phyloP scores from a whole-genome alignment of 2,797 vertebrate genomes.

The Esox lucius region DNA sequence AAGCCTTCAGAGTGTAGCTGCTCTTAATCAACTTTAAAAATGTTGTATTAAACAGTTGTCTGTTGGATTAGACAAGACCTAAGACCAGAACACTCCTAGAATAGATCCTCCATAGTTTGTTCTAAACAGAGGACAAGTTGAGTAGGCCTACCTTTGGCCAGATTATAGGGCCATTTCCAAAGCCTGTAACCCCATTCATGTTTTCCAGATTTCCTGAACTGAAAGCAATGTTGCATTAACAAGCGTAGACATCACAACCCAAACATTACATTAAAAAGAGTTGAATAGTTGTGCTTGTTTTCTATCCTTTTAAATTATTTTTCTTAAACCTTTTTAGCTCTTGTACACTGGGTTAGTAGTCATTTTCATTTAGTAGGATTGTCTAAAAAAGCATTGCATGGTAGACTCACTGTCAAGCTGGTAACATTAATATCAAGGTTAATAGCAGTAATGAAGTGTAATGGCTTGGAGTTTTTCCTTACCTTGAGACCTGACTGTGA shows the following conservation, averaged over 20 bases:
- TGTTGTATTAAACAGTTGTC: background rate
- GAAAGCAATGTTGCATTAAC: background rate
- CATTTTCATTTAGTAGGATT: background rate
- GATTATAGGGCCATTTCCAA: background rate
- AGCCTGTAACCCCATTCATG: background rate
- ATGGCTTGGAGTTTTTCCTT: background rate
- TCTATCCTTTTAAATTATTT: background rate
- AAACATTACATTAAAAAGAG: background rate
- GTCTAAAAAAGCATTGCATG: background rate
- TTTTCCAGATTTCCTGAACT: background rate
- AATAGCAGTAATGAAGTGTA: background rate
- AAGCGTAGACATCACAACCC: background rate
- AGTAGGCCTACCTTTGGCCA: constrained; percentile 3
- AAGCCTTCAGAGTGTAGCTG: constrained; percentile 13
- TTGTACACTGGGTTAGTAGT: background rate
- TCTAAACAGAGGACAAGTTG: background rate
- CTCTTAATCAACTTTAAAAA: background rate
- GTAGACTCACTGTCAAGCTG: background rate
- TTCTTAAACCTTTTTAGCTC: background rate
- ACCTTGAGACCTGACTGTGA: background rate
- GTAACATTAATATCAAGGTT: background rate
- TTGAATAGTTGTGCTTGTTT: background rate
- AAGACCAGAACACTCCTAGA: constrained; percentile 4
- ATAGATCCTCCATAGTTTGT: too few relatives aligned
- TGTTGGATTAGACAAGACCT: background rate